Conservation (phyloP, 2,113 vertebrate genomes). For the Cephalopholis sonnerati region DNA sequence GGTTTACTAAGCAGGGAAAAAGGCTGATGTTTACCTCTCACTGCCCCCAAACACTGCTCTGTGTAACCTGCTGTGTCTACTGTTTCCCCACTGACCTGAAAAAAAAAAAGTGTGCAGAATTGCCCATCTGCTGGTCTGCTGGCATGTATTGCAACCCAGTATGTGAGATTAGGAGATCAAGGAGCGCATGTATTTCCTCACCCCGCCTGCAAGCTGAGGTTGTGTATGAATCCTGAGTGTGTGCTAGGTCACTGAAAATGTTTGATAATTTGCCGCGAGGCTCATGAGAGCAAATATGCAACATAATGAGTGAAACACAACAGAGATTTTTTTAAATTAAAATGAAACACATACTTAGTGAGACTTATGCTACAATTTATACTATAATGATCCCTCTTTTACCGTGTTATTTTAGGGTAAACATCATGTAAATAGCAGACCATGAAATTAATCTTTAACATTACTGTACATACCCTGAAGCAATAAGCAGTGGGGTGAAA, state of each 20-base stretch:
- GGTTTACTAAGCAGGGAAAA: constrained; percentile 61
- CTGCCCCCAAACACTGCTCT: constrained; percentile 57
- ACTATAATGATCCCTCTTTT: constrained; percentile 41
- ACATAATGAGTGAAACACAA: constrained; percentile 11
- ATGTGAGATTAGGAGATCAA: constrained; percentile 61
- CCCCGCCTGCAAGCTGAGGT: constrained; percentile 5
- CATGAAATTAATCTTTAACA: constrained; percentile 64
- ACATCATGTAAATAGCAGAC: constrained; percentile 49
- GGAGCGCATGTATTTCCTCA: constrained; percentile 34
- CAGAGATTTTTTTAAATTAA: not conserved
- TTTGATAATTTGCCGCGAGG: constrained; percentile 25
- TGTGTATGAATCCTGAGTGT: constrained; percentile 19
- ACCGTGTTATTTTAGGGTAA: constrained; percentile 48
- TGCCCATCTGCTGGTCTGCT: constrained; percentile 53
- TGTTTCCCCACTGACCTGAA: constrained; percentile 53
- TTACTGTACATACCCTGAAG: constrained; percentile 55
- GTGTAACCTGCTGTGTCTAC: constrained; percentile 56
- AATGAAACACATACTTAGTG: constrained; percentile 27
- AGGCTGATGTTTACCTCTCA: constrained; percentile 67
- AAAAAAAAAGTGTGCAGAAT: constrained; percentile 31
- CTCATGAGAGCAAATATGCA: not conserved
- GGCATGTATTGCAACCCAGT: constrained; percentile 28
- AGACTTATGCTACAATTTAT: constrained; percentile 21
- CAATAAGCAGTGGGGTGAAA: constrained; percentile 30
- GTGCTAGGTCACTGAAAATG: constrained; percentile 18